A percentile compares a stretch with the other conserved stretches of the same genome.
These are phyloP conservation scores for Noctua janthina DNA, from an alignment of 2,888 invertebrate species.

Conservation along the genomic window DNA sequence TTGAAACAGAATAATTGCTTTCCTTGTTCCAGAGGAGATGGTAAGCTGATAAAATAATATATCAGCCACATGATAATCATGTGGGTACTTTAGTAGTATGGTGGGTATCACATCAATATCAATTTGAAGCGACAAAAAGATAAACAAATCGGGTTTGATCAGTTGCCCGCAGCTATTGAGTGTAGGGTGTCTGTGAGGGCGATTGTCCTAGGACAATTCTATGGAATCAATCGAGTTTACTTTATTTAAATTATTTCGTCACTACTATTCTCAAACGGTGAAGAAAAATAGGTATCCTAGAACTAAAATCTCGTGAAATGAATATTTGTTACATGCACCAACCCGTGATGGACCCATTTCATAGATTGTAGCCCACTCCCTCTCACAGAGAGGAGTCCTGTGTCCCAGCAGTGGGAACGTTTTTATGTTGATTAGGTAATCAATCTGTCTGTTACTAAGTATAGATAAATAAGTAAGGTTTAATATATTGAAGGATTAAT, in stretches of 20 bases:
- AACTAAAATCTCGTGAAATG: neutral
- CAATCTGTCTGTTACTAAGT: too few species aligned
- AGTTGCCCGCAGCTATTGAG: conserved; percentile 42
- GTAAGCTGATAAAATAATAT: neutral
- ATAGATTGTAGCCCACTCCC: neutral
- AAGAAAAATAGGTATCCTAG: neutral
- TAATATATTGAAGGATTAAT: neutral
- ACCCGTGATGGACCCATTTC: neutral
- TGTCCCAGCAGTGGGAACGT: too few species aligned
- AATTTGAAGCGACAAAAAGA: conserved; percentile 56
- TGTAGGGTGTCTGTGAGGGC: conserved; percentile 10
- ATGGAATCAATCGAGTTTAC: neutral
- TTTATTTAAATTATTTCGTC: neutral
- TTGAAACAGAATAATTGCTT: neutral
- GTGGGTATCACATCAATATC: conserved; percentile 44
- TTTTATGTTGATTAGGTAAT: neutral
- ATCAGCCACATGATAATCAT: neutral
- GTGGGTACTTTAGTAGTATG: conserved; percentile 13
- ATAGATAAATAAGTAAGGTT: neutral
- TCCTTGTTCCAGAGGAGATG: neutral
- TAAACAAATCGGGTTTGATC: conserved; percentile 51
- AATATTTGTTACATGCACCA: neutral
- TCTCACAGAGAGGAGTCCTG: too few species aligned
- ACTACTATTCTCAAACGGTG: neutral
- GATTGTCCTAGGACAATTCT: neutral